A percentile compares a stretch with the other conserved stretches of the same genome.
Conservation (phyloP, 2,888 invertebrate species). For the Ligdia adustata region DNA sequence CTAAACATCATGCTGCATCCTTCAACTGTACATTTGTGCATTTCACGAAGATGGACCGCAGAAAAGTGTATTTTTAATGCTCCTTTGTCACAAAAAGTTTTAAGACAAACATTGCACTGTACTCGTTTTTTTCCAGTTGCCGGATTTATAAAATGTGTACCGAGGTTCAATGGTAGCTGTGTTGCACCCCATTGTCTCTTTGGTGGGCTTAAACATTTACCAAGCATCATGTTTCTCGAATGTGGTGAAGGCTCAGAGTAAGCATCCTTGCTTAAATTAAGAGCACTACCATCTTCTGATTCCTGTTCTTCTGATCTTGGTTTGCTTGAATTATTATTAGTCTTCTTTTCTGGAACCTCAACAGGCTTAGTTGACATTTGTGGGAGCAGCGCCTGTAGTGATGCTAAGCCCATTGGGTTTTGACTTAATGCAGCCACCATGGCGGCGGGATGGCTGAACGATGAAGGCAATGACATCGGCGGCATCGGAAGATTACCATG, state of each 20-base stretch:
- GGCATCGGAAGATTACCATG: conserved; percentile 85
- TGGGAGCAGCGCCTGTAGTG: conserved; percentile 86
- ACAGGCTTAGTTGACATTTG: conserved; percentile 83
- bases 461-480: conserved; percentile 78
- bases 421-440: conserved; percentile 86
- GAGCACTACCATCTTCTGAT: conserved; percentile 70
- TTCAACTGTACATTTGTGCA: conserved; percentile 99
- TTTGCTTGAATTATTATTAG: conserved; percentile 53
- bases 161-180: conserved; percentile 90
- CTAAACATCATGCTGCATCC: conserved; percentile 99
- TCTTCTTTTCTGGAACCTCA: conserved; percentile 71
- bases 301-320: conserved; percentile 58
- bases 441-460: conserved; percentile 85
- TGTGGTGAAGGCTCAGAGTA: conserved; percentile 63
- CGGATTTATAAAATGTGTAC: conserved; percentile 96
- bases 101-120: conserved; percentile 98
- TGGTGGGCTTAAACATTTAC: conserved; percentile 89
- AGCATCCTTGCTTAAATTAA: conserved; percentile 78
- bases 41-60: conserved; percentile 98
- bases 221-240: conserved; percentile 79
- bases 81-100: conserved; percentile 99
- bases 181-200: conserved; percentile 92
- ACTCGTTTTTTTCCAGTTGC: conserved; percentile 98
- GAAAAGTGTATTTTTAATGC: conserved; percentile 99
- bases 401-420: conserved; percentile 85